Conservation (phyloP, 2,113 vertebrate species). For the Lepus europaeus region DNA sequence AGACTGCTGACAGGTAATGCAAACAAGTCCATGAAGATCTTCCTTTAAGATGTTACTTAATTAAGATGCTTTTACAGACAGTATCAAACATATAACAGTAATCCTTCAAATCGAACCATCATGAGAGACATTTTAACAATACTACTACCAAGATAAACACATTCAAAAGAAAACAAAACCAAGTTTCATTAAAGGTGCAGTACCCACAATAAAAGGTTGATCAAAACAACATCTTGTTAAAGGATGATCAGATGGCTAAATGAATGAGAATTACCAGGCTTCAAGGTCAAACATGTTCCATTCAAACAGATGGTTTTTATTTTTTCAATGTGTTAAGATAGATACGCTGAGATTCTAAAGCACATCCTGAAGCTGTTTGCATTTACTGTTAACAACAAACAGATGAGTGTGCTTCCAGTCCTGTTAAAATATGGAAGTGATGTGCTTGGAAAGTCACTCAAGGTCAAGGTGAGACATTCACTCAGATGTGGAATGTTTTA, state of each 20-base stretch:
- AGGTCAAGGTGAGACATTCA: conserved; percentile 73
- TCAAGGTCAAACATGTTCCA: conserved; percentile 67
- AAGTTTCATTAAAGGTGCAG: conserved; percentile 87
- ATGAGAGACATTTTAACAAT: conserved; percentile 62
- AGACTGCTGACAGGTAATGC: background rate
- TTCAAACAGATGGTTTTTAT: conserved; percentile 30
- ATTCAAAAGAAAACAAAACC: conserved; percentile 68
- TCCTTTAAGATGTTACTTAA: conserved; percentile 68
- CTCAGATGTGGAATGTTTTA: conserved; percentile 68
- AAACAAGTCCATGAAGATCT: background rate
- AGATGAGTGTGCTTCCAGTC: conserved; percentile 56
- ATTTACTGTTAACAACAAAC: conserved; percentile 43
- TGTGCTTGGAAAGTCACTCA: conserved; percentile 65
- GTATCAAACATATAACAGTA: conserved; percentile 51
- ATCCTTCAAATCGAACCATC: conserved; percentile 67
- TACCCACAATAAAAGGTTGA: conserved; percentile 85
- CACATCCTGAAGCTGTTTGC: conserved; percentile 65
- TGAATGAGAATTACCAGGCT: conserved; percentile 78
- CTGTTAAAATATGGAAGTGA: conserved; percentile 73
- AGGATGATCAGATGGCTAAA: conserved; percentile 85
- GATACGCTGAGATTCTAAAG: conserved; percentile 67
- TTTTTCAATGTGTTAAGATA: conserved; percentile 66
- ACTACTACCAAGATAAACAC: conserved; percentile 69
- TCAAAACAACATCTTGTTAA: conserved; percentile 61
- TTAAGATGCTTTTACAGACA: conserved; percentile 64